Evolutionary conservation across 2,797 vertebrate genomes (phyloP).

Genomic region (Myotis myotis): DNA sequence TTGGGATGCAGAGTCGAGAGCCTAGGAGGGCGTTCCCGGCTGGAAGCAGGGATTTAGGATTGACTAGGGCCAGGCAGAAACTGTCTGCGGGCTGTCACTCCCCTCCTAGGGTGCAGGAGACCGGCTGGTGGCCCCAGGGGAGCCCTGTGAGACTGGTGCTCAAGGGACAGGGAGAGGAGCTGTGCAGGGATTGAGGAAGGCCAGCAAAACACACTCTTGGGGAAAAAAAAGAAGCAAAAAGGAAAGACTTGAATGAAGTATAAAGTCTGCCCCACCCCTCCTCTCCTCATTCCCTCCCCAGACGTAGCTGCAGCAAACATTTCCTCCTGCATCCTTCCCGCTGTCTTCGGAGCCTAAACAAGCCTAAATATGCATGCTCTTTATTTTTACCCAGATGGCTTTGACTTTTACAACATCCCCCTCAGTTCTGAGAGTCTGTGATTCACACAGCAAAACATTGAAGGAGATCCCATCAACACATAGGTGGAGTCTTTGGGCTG

Average conservation of each 20-base stretch:
- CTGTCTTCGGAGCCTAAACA: conserved; percentile 18
- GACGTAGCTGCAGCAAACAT: not conserved
- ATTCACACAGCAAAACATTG: conserved; percentile 43
- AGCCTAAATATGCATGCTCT: conserved; percentile 15
- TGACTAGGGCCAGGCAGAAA: not conserved
- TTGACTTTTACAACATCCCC: conserved; percentile 17
- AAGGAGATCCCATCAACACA: conserved; percentile 35
- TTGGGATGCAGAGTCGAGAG: not conserved
- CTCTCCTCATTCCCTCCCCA: not conserved
- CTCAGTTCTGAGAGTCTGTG: not conserved
- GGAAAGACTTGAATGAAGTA: not conserved
- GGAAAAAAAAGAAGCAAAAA: not conserved
- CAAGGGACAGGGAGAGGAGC: not conserved
- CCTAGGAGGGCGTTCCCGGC: not conserved
- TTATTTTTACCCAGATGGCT: conserved; percentile 22
- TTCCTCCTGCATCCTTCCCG: not conserved
- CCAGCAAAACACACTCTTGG: not conserved
- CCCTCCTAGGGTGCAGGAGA: not conserved
- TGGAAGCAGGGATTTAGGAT: not conserved
- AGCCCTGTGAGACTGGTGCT: not conserved
- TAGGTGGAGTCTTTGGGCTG: not conserved
- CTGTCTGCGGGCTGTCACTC: not conserved
- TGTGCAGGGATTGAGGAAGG: not conserved
- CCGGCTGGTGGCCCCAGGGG: rapidly evolving
- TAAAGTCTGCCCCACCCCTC: not conserved